Conservation (phyloP, 92 coral and sea anemone species). For the Parazoanthus atlanticus region DNA sequence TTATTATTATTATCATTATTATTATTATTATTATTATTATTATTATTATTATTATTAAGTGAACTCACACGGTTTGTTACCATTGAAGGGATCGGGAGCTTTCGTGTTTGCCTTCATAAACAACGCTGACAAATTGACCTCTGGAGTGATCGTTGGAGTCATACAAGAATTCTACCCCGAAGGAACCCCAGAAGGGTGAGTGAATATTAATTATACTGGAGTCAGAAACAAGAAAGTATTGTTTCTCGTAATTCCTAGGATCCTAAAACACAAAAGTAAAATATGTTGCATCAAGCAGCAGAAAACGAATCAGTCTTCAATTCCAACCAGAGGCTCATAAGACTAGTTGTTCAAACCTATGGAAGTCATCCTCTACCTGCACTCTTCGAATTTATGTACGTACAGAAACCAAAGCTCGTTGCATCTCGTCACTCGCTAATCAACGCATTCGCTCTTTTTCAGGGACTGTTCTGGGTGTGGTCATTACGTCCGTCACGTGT, state of each 20-base stretch:
- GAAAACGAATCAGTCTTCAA: too few species aligned
- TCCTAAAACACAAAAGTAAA: too few species aligned
- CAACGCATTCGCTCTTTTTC: slow-evolving; percentile 1
- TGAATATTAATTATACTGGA: background rate
- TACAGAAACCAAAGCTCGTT: background rate
- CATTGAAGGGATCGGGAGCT: slow-evolving; percentile 74
- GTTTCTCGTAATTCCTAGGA: too few species aligned
- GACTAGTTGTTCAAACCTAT: too few species aligned
- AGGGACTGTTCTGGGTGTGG: slow-evolving; percentile 54
- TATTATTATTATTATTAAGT: background rate
- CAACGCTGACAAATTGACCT: slow-evolving; percentile 56
- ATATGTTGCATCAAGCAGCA: too few species aligned
- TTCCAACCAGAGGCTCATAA: too few species aligned
- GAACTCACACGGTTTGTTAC: background rate
- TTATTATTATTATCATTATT: too few species aligned
- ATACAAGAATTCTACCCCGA: slow-evolving; percentile 75
- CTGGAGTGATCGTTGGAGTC: slow-evolving; percentile 53
- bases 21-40: too few species aligned
- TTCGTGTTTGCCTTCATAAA: slow-evolving; percentile 77
- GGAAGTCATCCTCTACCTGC: too few species aligned
- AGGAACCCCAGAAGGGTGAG: slow-evolving; percentile 64
- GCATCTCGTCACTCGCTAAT: too few species aligned
- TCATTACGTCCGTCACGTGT: slow-evolving; percentile 70
- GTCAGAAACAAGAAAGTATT: too few species aligned
- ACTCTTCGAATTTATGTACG: too few species aligned